Evolutionary conservation across 2,113 vertebrate species (phyloP).

Genomic region (Mesitornis unicolor): DNA sequence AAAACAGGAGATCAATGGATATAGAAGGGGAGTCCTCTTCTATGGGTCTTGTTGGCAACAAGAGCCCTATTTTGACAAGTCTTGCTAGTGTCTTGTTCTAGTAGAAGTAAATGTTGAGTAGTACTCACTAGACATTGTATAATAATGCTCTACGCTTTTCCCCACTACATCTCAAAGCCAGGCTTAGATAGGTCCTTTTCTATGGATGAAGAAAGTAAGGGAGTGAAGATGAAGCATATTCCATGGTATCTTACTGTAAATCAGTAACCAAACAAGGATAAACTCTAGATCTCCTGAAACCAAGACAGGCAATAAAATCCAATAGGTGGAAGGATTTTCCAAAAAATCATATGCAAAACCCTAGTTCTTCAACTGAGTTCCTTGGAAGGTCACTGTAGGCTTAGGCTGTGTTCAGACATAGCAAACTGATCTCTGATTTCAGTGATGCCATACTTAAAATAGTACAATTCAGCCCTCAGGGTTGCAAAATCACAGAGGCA

Average conservation of each 20-base stretch:
- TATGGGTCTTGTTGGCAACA: neutral
- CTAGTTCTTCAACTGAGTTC: neutral
- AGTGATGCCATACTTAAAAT: neutral
- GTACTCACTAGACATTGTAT: neutral
- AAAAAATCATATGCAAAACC: neutral
- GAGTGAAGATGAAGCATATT: neutral
- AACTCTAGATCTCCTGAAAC: neutral
- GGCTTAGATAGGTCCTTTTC: neutral
- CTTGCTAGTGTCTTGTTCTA: neutral
- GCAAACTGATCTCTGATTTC: neutral
- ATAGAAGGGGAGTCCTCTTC: neutral
- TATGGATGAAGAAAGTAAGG: neutral
- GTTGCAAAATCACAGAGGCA: neutral
- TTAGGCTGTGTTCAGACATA: neutral
- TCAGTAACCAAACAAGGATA: neutral
- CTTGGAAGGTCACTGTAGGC: neutral
- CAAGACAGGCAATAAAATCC: neutral
- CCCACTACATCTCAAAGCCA: neutral
- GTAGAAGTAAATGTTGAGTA: neutral
- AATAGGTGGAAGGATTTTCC: neutral
- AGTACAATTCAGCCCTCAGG: neutral
- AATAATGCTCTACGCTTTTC: neutral
- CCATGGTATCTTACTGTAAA: neutral
- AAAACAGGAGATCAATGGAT: neutral
- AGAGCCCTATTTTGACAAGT: neutral